Evolutionary conservation across 2,113 vertebrate genomes (phyloP).

Genomic region (Psephotus haematonotus): DNA sequence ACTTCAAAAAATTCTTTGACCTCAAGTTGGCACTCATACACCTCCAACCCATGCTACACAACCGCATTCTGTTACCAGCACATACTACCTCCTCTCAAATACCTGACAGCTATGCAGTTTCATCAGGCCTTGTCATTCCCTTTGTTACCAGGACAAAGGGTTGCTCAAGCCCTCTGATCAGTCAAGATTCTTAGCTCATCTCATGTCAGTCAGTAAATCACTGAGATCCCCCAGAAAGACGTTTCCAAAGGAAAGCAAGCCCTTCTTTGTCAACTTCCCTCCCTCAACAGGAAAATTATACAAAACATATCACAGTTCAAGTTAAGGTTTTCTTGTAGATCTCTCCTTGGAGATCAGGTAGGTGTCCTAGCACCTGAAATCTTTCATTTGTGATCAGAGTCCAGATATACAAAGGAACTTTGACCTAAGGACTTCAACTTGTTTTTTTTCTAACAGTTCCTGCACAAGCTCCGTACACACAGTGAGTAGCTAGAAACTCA

Average conservation of each 20-base stretch:
- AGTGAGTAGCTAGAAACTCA: not conserved
- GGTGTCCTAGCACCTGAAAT: not conserved
- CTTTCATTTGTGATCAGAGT: not conserved
- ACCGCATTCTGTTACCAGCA: not conserved
- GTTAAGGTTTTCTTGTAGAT: not conserved
- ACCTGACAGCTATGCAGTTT: not conserved
- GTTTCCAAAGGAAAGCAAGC: not conserved
- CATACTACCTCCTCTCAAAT: not conserved
- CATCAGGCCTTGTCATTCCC: not conserved
- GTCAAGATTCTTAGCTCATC: not conserved
- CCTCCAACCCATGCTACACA: not conserved
- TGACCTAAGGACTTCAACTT: not conserved
- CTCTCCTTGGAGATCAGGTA: not conserved
- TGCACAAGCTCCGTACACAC: not conserved
- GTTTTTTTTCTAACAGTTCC: not conserved
- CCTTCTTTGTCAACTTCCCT: not conserved
- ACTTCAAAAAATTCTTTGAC: not conserved
- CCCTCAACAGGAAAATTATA: not conserved
- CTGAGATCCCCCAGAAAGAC: not conserved
- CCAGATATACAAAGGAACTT: not conserved
- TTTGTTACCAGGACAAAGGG: rapidly evolving
- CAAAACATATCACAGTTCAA: not conserved
- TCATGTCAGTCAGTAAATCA: not conserved
- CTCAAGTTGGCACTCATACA: not conserved
- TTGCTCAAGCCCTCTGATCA: not conserved